phyloP scores from a whole-genome alignment of 2,888 invertebrate species.

The Microchrysa polita region DNA sequence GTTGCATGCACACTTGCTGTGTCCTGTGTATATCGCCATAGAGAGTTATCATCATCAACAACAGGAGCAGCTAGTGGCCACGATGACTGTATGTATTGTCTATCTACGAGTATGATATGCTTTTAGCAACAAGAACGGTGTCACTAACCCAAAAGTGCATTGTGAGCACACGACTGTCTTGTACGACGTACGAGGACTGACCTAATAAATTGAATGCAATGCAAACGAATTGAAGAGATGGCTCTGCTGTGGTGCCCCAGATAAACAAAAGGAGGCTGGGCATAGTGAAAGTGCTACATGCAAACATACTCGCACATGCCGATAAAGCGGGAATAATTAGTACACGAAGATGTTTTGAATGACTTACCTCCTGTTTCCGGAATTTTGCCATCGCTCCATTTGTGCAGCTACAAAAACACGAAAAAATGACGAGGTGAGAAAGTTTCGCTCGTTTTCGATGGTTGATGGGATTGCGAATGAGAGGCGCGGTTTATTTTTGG shows the following conservation, averaged over 20 bases:
- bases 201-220: no score
- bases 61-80: not conserved
- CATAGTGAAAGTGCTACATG: not conserved
- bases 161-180: no score
- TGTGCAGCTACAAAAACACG: constrained; percentile 7
- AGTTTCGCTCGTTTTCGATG: not conserved
- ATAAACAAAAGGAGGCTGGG: not conserved
- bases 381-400: constrained; percentile 2
- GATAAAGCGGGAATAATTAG: not conserved
- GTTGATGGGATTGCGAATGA: not conserved
- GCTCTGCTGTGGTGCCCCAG: not conserved
- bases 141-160: no score
- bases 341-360: not conserved
- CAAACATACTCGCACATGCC: not conserved
- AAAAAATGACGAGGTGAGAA: constrained; percentile 8
- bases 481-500: not conserved
- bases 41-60: not conserved
- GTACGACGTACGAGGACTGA: no score
- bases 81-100: no score
- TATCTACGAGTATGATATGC: no score
- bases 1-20: not conserved
- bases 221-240: no score
- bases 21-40: not conserved
- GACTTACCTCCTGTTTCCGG: constrained; percentile 6
- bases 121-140: no score